Conservation (phyloP, 1,140 invertebrate genomes). For the Nephila pilipes region DNA sequence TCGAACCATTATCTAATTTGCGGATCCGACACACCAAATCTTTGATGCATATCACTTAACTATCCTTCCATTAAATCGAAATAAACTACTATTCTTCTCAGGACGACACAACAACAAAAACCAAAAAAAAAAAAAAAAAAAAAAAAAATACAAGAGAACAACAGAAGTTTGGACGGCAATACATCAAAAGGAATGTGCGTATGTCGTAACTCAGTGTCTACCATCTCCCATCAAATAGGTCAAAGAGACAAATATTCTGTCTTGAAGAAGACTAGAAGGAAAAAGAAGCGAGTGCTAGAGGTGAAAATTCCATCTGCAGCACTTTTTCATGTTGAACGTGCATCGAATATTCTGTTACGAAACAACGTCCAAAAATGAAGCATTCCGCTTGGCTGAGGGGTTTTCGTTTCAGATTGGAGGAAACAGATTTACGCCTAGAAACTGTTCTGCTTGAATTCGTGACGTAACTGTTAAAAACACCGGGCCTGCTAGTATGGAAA, state of each 20-base stretch:
- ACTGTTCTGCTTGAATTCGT: neutral
- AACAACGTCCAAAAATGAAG: neutral
- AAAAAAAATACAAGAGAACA: too few relatives aligned
- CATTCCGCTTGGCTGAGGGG: neutral
- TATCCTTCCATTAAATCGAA: neutral
- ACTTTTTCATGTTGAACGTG: neutral
- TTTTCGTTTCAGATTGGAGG: neutral
- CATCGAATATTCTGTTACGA: neutral
- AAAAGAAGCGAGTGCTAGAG: neutral
- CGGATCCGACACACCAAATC: neutral
- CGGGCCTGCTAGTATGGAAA: neutral
- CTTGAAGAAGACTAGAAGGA: neutral
- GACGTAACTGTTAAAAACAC: neutral
- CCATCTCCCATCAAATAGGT: neutral
- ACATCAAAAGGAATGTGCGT: neutral
- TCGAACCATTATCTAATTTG: too few relatives aligned
- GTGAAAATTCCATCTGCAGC: conserved; percentile 22
- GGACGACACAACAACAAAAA: neutral
- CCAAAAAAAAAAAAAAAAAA: too few relatives aligned
- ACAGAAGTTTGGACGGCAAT: neutral
- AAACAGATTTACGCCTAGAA: conserved; percentile 15
- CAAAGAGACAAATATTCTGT: neutral
- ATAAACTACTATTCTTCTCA: neutral
- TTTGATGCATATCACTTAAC: neutral
- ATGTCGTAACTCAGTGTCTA: neutral